Percentiles rank a stretch among this genome's conserved stretches.
Evolutionary conservation across 2,888 invertebrate species (phyloP).

Genomic region (Limnephilus marmoratus): DNA sequence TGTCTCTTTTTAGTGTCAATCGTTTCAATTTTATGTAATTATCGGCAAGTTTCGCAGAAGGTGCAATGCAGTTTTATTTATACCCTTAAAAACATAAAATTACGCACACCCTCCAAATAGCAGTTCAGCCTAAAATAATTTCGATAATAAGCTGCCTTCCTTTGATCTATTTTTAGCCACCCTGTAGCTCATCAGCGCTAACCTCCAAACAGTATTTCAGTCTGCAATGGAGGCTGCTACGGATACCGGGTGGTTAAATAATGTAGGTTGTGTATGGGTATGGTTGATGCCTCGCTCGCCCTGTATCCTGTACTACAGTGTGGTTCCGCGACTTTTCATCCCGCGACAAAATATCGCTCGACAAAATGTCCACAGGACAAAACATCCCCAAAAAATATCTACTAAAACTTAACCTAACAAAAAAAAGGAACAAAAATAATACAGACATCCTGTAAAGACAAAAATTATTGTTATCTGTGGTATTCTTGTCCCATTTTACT

Average conservation of each 20-base stretch:
- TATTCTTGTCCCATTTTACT: too few relatives aligned
- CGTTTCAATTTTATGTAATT: too few relatives aligned
- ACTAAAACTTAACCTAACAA: too few relatives aligned
- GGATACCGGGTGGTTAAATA: not conserved
- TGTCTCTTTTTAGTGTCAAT: too few relatives aligned
- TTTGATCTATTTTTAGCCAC: constrained; percentile 2
- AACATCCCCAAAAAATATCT: too few relatives aligned
- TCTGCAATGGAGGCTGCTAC: not conserved
- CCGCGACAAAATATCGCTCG: too few relatives aligned
- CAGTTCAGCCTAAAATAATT: not conserved
- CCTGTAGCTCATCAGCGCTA: not conserved
- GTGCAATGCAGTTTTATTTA: too few relatives aligned
- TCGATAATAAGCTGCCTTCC: not conserved
- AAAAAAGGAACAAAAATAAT: too few relatives aligned
- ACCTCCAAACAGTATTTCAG: not conserved
- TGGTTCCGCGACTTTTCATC: too few relatives aligned
- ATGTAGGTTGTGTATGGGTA: not conserved
- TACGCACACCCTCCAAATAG: not conserved
- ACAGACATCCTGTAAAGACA: too few relatives aligned
- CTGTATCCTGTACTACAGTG: not conserved
- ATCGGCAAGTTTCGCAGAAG: not conserved
- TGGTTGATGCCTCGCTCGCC: not conserved
- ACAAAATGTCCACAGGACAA: too few relatives aligned
- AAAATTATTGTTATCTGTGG: too few relatives aligned
- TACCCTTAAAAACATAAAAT: not conserved